Conservation (phyloP, 2,797 vertebrate genomes). For the Bryconaethiops microstoma region DNA sequence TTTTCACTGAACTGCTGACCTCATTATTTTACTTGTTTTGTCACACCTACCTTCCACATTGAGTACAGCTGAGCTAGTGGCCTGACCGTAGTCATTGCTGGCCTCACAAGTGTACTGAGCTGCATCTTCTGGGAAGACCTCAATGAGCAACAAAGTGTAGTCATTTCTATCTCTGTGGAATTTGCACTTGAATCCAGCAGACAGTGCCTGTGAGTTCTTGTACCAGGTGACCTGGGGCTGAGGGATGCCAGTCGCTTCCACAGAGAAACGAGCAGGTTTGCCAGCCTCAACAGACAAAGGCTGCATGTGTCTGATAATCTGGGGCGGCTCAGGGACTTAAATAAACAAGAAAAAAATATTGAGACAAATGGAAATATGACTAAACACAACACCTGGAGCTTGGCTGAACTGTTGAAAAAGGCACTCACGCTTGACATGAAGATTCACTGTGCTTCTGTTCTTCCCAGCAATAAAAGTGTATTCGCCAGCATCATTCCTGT, state of each 20-base stretch:
- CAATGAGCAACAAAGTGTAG: slow-evolving; percentile 91
- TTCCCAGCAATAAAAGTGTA: slow-evolving; percentile 88
- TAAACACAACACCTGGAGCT: no score
- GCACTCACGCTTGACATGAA: slow-evolving; percentile 79
- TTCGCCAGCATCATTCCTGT: slow-evolving; percentile 83
- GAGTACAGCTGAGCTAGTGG: slow-evolving; percentile 87
- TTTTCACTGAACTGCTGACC: neutral
- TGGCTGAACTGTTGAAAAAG: neutral
- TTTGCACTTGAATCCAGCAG: slow-evolving; percentile 95
- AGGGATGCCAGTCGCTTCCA: slow-evolving; percentile 87
- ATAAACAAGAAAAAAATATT: slow-evolving; percentile 36
- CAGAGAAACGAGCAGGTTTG: slow-evolving; percentile 93
- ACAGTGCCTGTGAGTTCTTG: slow-evolving; percentile 92
- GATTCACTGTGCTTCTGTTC: slow-evolving; percentile 82
- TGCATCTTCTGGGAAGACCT: slow-evolving; percentile 94
- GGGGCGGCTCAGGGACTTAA: slow-evolving; percentile 90
- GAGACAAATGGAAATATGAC: neutral
- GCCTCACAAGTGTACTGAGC: slow-evolving; percentile 93
- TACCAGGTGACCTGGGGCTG: slow-evolving; percentile 93
- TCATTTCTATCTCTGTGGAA: slow-evolving; percentile 90
- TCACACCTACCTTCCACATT: slow-evolving; percentile 87
- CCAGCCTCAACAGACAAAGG: slow-evolving; percentile 90
- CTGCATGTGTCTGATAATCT: slow-evolving; percentile 89
- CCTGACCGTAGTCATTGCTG: slow-evolving; percentile 90
- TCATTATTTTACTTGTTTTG: neutral